Conservation (phyloP, 2,888 invertebrate species). For the Cryptops parisi region DNA sequence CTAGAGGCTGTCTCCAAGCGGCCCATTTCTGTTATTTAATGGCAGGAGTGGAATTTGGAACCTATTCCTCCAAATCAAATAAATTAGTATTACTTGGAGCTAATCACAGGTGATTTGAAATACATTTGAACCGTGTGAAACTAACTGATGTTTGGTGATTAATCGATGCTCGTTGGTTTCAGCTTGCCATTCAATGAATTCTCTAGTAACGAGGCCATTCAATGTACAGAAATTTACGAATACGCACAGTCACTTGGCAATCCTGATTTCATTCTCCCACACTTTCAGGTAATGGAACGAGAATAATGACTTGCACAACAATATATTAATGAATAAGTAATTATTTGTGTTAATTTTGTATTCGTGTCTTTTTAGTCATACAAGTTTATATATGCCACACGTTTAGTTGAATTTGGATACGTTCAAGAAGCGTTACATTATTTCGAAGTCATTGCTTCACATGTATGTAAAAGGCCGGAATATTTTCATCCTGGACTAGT, state of each 20-base stretch:
- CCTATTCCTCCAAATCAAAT: conserved; percentile 39
- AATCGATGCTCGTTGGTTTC: neutral
- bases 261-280: conserved; percentile 52
- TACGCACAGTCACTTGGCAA: conserved; percentile 72
- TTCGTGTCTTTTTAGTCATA: conserved; percentile 46
- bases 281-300: conserved; percentile 46
- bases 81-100: conserved; percentile 70
- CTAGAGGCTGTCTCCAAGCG: conserved; percentile 68
- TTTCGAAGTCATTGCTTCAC: conserved; percentile 59
- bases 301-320: neutral
- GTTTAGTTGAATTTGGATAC: conserved; percentile 62
- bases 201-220: conserved; percentile 67
- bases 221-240: conserved; percentile 91
- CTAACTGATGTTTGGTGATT: neutral
- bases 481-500: conserved; percentile 22
- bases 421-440: conserved; percentile 68
- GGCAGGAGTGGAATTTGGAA: conserved; percentile 51
- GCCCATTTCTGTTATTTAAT: conserved; percentile 94
- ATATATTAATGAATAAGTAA: neutral
- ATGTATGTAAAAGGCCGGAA: conserved; percentile 43
- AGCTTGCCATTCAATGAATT: conserved; percentile 38
- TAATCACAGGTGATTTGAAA: conserved; percentile 35
- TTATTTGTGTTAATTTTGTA: neutral
- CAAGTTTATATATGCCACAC: conserved; percentile 64
- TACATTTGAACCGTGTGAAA: neutral